These are phyloP conservation scores for Proisotoma minuta DNA, from an alignment of 2,888 invertebrate genomes.

Conservation along the genomic window DNA sequence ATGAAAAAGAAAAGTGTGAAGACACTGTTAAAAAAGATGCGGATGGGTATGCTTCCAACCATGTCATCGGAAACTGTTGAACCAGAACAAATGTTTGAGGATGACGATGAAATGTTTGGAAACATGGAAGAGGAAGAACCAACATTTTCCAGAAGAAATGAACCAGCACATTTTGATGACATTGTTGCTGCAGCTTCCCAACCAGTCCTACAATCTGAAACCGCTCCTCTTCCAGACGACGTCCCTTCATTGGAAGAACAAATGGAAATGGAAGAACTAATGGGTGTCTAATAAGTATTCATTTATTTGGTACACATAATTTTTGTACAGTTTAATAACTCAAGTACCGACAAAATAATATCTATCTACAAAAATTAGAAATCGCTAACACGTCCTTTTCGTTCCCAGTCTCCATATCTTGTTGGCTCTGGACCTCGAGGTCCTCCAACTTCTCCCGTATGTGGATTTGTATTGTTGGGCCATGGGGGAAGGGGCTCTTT, in stretches of 20 bases:
- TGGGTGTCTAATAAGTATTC: not conserved
- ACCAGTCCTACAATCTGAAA: not conserved
- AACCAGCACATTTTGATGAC: not conserved
- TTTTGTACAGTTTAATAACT: not conserved
- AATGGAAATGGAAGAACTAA: slow-evolving; percentile 6
- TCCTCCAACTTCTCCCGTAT: slow-evolving; percentile 91
- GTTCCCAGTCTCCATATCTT: slow-evolving; percentile 98
- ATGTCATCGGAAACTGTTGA: slow-evolving; percentile 53
- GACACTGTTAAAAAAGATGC: slow-evolving; percentile 56
- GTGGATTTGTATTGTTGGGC: slow-evolving; percentile 82
- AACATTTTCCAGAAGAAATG: not conserved
- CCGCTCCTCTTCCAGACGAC: not conserved
- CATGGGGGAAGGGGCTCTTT: slow-evolving; percentile 77
- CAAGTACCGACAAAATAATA: not conserved
- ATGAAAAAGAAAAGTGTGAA: slow-evolving; percentile 63
- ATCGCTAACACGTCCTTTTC: slow-evolving; percentile 93
- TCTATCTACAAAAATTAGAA: slow-evolving; percentile 62
- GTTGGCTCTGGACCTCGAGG: slow-evolving; percentile 97
- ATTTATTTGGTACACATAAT: not conserved
- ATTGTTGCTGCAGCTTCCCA: not conserved
- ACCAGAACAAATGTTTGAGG: slow-evolving; percentile 48
- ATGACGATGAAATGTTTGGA: slow-evolving; percentile 51
- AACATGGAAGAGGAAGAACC: not conserved
- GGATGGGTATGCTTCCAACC: slow-evolving; percentile 56
- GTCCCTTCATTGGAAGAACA: not conserved